A percentile compares a stretch with the other conserved stretches of the same genome.
Evolutionary conservation across 2,888 invertebrate species (phyloP).

Genomic region (Oxytorus armatus): DNA sequence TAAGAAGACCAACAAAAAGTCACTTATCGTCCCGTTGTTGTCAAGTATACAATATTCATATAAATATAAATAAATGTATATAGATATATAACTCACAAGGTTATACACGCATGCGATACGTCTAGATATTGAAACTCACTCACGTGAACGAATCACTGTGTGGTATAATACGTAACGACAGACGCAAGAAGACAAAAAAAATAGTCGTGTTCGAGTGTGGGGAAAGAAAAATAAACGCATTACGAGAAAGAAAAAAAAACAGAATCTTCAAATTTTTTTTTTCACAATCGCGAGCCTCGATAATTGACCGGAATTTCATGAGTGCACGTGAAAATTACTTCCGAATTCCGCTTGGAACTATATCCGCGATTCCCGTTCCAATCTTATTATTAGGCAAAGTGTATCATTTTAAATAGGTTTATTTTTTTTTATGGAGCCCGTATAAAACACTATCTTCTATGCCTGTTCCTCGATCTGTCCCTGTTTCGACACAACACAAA

Average conservation of each 20-base stretch:
- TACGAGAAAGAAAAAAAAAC: slow-evolving; percentile 56
- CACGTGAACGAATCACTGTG: slow-evolving; percentile 63
- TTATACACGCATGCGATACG: slow-evolving; percentile 68
- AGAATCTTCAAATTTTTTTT: not conserved
- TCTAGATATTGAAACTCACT: slow-evolving; percentile 65
- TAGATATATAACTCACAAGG: slow-evolving; percentile 49
- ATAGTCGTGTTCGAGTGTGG: slow-evolving; percentile 65
- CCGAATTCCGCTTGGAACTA: not conserved
- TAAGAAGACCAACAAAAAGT: slow-evolving; percentile 20
- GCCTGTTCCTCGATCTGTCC: slow-evolving; percentile 82
- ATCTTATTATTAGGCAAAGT: slow-evolving; percentile 17
- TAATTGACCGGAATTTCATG: not conserved
- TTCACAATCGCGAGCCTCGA: slow-evolving; percentile 19
- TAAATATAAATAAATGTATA: slow-evolving; percentile 33
- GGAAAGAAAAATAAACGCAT: slow-evolving; percentile 49
- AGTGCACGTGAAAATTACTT: slow-evolving; percentile 7
- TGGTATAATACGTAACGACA: slow-evolving; percentile 67
- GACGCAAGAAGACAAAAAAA: slow-evolving; percentile 53
- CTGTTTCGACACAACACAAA: slow-evolving; percentile 81
- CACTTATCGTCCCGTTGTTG: slow-evolving; percentile 27
- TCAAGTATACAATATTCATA: slow-evolving; percentile 50
- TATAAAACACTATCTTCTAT: slow-evolving; percentile 81
- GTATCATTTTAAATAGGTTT: slow-evolving; percentile 35
- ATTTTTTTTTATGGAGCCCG: slow-evolving; percentile 46
- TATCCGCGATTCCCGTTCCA: slow-evolving; percentile 4